These are phyloP conservation scores for Tetramorium simillimum DNA, from an alignment of 1,140 invertebrate genomes.

Conservation along the genomic window DNA sequence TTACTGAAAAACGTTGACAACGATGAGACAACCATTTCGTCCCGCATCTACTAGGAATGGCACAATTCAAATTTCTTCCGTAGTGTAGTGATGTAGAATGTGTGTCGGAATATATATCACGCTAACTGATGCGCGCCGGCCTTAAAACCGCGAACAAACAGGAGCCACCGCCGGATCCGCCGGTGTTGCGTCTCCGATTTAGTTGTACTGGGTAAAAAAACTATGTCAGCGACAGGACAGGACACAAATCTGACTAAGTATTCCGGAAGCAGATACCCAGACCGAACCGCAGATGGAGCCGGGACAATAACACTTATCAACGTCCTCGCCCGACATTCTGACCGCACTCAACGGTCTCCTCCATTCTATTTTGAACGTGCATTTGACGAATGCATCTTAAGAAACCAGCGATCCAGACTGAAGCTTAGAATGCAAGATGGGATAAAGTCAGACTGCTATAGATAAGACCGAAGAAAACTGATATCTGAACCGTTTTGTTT, in stretches of 20 bases:
- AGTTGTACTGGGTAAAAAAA: constrained; percentile 10
- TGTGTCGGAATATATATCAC: background rate
- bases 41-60: background rate
- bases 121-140: background rate
- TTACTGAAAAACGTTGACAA: background rate
- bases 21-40: background rate
- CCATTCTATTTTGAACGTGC: constrained; percentile 57
- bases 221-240: constrained; percentile 47
- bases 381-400: constrained; percentile 24
- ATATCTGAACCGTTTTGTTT: background rate
- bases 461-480: background rate
- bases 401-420: background rate
- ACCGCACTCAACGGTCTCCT: constrained; percentile 69
- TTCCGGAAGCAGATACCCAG: constrained; percentile 76
- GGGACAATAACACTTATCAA: constrained; percentile 78
- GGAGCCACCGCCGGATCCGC: constrained; percentile 47
- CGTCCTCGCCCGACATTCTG: constrained; percentile 60
- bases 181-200: constrained; percentile 18
- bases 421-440: background rate
- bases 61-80: background rate
- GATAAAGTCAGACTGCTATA: too few relatives aligned
- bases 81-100: background rate
- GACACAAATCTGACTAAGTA: constrained; percentile 67
- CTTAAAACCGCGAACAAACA: constrained; percentile 44
- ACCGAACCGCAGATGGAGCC: constrained; percentile 72